Evolutionary conservation across 1,140 invertebrate species (phyloP), one percentile per base, ranked within the genome.

Genomic region (Psilanteris sp.): DNA sequence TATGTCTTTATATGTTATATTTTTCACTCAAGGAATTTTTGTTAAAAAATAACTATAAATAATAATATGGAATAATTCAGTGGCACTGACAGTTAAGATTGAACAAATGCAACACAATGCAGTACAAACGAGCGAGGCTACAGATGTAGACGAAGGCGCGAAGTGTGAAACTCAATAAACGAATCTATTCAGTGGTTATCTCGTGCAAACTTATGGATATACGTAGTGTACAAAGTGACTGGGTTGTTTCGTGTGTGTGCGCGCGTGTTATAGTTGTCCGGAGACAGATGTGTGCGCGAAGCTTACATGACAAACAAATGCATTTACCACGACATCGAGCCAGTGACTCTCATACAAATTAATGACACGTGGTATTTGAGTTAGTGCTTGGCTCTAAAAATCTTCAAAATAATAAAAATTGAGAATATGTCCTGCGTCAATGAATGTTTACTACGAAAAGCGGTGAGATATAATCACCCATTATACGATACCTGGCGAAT

Each of bases 181-280:
- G 83, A 81, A 79, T 80, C 80, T 77, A 83, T 85, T 85, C 80
- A 82, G 50, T 50, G 57, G 79, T 82, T 84, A 84, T 85, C 83
- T 84, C 76, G 57, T 41, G 66, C 72, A 81, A 83, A 84, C 78
- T 82, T 82, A 77, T 70, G 80, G 74, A 75, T 79, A 78, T 55
- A 77, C 36, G 50, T 34, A 34, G 20, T 50, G 34, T 72, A 72
- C 68, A 64, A 72, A 64, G 61, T 67, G 50, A 57, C 59, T 77
- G 31, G 59, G 48, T 70, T 66, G 48, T 70, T 70, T 52, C 39
- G 44, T 34, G 34, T 18, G 29, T 59, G 41, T 48, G 44, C 39
- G 46, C 14, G 37, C 54, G 37, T 57, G 46, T 54, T 59, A 27
- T 41, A 29, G 37, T 66, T 27, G 57, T 77, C 54, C 55, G 26